Evolutionary conservation across 2,113 vertebrate genomes (phyloP), one percentile per base, ranked within the genome.

Genomic region (Pseudopipra pipra): DNA sequence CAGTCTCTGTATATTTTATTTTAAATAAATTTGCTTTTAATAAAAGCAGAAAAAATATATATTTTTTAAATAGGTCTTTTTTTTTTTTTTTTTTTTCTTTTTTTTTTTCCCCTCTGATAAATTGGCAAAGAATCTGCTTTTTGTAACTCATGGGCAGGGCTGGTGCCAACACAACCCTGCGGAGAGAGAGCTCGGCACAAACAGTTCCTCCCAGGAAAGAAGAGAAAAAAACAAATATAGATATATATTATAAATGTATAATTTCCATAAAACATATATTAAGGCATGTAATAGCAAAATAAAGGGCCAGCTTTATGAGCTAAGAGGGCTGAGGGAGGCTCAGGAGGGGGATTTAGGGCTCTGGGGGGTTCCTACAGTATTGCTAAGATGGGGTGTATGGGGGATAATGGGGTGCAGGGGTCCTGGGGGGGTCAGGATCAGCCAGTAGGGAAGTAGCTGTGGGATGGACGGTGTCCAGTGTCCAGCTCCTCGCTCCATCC

Each of bases 201-300:
- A 82, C 51, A 51, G 95, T 90, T 78, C 91, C 86, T 91, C 88
- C 76, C 67, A 85, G 82, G 89, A 96, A 94, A 93, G 93, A 85
- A 80, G 81, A 95, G 94, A 95, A 90, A 94, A 90, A 94, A 93
- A 68, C 94, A 81, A 89, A 96, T 93, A 97, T 97, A 96, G 91
- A 96, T 93, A 96, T 85, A 93, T 95, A 84, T 97, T 95, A 89
- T 94, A 96, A 97, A 95, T 87, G 97, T 96, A 92, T 87, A 96
- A 97, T 97, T 97, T 97, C 85, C 97, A 97, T 94, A 95, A 97
- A 98, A 98, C 98, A 98, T 97, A 98, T 97, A 98, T 98, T 98
- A 98, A 98, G 98, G 98, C 98, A 98, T 98, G 98, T 98, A 94
- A 96, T 97, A 98, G 97, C 97, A 98, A 98, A 97, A 98, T 97